These are phyloP conservation scores for Druceiella hillmani DNA, from an alignment of 2,888 invertebrate species.

Conservation along the genomic window DNA sequence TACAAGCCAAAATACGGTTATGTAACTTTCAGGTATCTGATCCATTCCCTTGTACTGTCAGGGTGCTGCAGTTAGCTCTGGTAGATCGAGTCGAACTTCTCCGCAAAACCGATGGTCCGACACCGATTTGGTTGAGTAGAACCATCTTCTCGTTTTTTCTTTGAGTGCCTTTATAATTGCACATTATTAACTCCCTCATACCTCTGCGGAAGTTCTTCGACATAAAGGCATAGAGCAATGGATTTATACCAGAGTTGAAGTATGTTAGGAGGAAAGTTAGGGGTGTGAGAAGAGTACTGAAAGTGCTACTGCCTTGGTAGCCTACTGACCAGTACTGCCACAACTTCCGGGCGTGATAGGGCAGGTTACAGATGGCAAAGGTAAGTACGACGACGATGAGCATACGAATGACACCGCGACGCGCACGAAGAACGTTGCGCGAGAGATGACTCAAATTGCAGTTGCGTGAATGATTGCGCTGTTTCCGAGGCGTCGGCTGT, in stretches of 20 bases:
- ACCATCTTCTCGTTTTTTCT: conserved; percentile 42
- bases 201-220: conserved; percentile 77
- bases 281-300: conserved; percentile 75
- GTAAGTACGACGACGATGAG: conserved; percentile 83
- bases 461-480: conserved; percentile 39
- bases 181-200: conserved; percentile 74
- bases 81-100: conserved; percentile 50
- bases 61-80: conserved; percentile 51
- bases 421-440: conserved; percentile 70
- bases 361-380: conserved; percentile 85
- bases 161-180: conserved; percentile 41
- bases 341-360: conserved; percentile 83
- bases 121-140: conserved; percentile 42
- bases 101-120: conserved; percentile 39
- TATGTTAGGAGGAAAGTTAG: conserved; percentile 83
- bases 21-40: conserved; percentile 45
- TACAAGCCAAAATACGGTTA: conserved; percentile 40
- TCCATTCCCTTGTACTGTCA: conserved; percentile 47
- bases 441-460: conserved; percentile 65
- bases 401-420: conserved; percentile 84
- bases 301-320: conserved; percentile 66
- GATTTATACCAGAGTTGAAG: conserved; percentile 87
- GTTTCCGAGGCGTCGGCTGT: conserved; percentile 35
- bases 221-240: conserved; percentile 83
- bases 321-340: conserved; percentile 78